phyloP scores from a whole-genome alignment of 1,140 invertebrate genomes.

The Agrilus planipennis region DNA sequence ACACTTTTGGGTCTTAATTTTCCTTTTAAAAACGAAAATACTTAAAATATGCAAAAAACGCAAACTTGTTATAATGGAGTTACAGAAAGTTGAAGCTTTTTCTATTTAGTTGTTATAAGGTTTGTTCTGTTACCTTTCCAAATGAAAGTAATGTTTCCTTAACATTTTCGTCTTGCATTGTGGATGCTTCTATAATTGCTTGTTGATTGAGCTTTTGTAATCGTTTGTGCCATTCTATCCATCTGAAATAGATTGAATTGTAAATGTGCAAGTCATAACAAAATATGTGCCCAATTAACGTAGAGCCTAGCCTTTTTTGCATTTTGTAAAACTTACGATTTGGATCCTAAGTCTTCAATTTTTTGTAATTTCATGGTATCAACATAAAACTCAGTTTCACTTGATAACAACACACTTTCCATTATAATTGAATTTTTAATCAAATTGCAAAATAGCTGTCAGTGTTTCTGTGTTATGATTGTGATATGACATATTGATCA shows the following conservation, averaged over 20 bases:
- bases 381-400: slow-evolving; percentile 40
- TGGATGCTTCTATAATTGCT: slow-evolving; percentile 57
- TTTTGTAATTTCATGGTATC: slow-evolving; percentile 35
- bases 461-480: too few species aligned
- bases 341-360: slow-evolving; percentile 38
- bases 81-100: too few species aligned
- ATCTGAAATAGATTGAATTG: slow-evolving; percentile 34
- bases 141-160: slow-evolving; percentile 55
- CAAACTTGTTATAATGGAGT: too few species aligned
- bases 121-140: slow-evolving; percentile 53
- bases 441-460: too few species aligned
- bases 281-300: slow-evolving; percentile 1
- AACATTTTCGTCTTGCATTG: slow-evolving; percentile 54
- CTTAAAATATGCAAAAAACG: too few species aligned
- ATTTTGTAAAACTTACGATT: slow-evolving; percentile 30
- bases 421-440: too few species aligned
- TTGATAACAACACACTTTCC: slow-evolving; percentile 36
- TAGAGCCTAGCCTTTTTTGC: slow-evolving; percentile 5
- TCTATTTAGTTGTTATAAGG: too few species aligned
- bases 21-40: too few species aligned
- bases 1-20: too few species aligned
- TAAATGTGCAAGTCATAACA: slow-evolving; percentile 12
- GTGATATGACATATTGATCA: too few species aligned
- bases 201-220: slow-evolving; percentile 69
- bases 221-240: slow-evolving; percentile 65